phyloP scores from a whole-genome alignment of 2,888 invertebrate genomes.

The Caenorhabditis sp. region DNA sequence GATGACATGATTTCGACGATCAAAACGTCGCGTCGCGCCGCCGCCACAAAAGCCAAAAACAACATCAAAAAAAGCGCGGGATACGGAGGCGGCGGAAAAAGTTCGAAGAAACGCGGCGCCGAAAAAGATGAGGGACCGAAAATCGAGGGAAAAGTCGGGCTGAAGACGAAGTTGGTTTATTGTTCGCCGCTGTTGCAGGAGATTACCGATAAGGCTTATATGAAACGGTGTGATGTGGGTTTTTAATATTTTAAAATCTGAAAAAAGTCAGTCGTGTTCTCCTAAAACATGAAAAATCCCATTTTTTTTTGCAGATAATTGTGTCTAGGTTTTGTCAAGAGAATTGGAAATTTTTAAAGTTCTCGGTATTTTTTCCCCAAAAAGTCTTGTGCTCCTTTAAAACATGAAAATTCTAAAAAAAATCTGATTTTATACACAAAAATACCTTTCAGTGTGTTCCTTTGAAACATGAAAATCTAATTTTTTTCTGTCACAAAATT shows the following conservation, averaged over 20 bases:
- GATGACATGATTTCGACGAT: constrained; percentile 19
- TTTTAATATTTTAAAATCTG: neutral
- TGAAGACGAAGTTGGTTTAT: constrained; percentile 39
- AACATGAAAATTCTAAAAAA: no score
- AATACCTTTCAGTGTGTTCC: no score
- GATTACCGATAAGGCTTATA: constrained; percentile 33
- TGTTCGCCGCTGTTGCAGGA: constrained; percentile 37
- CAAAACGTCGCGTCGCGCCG: constrained; percentile 28
- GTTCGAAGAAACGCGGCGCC: neutral
- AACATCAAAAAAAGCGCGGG: constrained; percentile 8
- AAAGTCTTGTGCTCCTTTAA: no score
- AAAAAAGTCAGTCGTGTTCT: no score
- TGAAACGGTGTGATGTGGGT: constrained; percentile 47
- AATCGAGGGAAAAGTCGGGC: constrained; percentile 25
- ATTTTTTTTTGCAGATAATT: neutral
- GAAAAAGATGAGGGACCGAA: constrained; percentile 26
- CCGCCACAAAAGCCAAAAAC: constrained; percentile 24
- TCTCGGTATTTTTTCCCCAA: no score
- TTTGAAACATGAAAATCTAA: no score
- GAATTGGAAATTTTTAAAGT: no score
- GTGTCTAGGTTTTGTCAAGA: no score
- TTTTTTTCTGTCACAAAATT: no score
- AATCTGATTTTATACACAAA: no score
- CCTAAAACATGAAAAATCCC: neutral
- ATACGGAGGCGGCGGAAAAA: neutral